Base-by-base conservation (phyloP, 2,888 invertebrate species). In the Acholoe squamosa region DNA sequence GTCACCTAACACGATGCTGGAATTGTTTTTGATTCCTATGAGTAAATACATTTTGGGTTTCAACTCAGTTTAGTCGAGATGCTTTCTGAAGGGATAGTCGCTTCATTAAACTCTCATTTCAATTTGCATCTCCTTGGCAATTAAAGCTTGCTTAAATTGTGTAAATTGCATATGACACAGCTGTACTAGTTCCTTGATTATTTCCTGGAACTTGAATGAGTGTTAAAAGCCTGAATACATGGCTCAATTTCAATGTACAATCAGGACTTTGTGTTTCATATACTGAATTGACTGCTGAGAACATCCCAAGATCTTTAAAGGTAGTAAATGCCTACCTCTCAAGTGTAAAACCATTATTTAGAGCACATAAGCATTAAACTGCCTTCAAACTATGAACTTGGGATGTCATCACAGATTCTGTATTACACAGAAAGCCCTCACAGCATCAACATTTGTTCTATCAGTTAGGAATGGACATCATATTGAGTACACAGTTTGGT, bases 61-160 rank as follows among this genome's bases (percentile, higher is more conserved):
- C 76, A 76, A 76, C 76, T 76, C 76, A 76, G 76, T 31, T 76
- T 76, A 5, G 25, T n/a, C 16, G 76, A 76, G 76, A 76, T 31
- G 76, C 76, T 31, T 25, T 16, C 76, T 61, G 61, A 61, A 61
- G 61, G 61, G 22, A 19, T 43, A 43, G 43, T 43, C 43, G 10
- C 43, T 43, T 43, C 43, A 43, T 43, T 7, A 19, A 12, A 12
- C 14, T 61, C 61, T 61, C 19, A 43, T 43, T 43, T 80, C 34
- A 10, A 12, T 22, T 43, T 80, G 43, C 80, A 80, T 80, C 80
- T 80, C 80, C 0, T 7, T 80, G 80, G 80, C 43, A 14, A 31
- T 80, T 80, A 80, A 80, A 80, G 80, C 80, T 80, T 34, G 34
- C 3, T 33, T 43, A 80, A 76, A 31, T n/a, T 61, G 5, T 61